A percentile compares a stretch with the other conserved stretches of the same genome.
Conservation (phyloP, 2,113 vertebrate species). For the Aegithalos caudatus region DNA sequence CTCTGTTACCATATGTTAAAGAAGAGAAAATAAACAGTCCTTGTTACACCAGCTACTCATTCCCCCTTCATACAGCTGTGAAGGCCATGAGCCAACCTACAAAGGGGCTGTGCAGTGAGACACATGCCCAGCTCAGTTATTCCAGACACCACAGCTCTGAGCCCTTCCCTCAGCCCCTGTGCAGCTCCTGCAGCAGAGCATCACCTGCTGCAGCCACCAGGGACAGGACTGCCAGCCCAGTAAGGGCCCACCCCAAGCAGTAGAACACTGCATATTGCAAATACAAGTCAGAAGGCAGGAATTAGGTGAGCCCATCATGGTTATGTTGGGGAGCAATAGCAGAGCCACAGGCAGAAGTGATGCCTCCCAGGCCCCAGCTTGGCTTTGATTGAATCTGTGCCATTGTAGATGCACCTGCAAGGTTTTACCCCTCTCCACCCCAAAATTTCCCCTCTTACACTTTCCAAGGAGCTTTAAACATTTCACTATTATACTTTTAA, state of each 20-base stretch:
- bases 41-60: background rate
- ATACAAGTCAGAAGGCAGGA: background rate
- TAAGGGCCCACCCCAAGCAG: fast-evolving
- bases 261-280: fast-evolving
- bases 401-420: background rate
- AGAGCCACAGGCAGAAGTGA: background rate
- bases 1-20: background rate
- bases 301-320: background rate
- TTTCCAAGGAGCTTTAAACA: background rate
- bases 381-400: fast-evolving
- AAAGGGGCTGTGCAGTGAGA: background rate
- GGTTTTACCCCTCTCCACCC: background rate
- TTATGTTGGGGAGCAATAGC: background rate
- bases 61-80: background rate
- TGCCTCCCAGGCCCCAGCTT: background rate
- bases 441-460: background rate
- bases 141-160: background rate
- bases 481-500: background rate
- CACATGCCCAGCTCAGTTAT: background rate
- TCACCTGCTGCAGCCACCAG: background rate
- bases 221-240: fast-evolving
- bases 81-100: background rate
- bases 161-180: background rate
- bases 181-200: fast-evolving
- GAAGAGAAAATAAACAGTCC: background rate